Evolutionary conservation across 1,140 invertebrate genomes (phyloP), one percentile per base, ranked within the genome.

Genomic region (Panulirus ornatus): DNA sequence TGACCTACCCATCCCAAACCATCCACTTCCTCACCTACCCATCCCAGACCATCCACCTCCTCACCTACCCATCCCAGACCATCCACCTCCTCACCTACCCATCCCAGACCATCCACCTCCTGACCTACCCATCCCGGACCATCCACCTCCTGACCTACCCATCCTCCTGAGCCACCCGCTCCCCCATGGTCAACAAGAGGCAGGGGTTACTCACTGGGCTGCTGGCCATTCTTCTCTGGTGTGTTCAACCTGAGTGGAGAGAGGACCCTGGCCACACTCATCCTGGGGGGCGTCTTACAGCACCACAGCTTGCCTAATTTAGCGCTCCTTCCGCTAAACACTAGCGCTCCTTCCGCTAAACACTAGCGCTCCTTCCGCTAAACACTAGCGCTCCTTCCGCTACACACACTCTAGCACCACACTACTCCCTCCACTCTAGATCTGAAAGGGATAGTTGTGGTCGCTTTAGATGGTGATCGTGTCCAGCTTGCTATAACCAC

Each of bases 191-290:
- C 22, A 54, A 8, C 19, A 66, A 19, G 58, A 19, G n/a, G 22
- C 0, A 5, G 3, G 22, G n/a, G n/a, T n/a, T 66, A 66, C 58
- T 66, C 75, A 47, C 75, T 78, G 14, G 75, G 38, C 30, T 78
- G 42, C 30, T 78, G 42, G 38, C 75, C 75, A 78, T 78, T 78
- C 75, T 78, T 78, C 40, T 78, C 75, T n/a, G 75, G 75, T 9
- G 75, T 42, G 22, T 42, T 47, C 22, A 78, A 38, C 40, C 75
- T 78, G 22, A 78, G 75, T 47, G 75, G 75, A 34, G 38, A 44
- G 22, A 78, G 75, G 8, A 78, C 75, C 40, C 75, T 44, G 19
- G 75, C 75, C 44, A 78, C 75, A 22, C 75, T 78, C 75, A 78
- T 78, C 40, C 40, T 78, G 22, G 40, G 27, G 27, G 75, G 75